These are phyloP conservation scores for Pionites leucogaster DNA, from an alignment of 2,113 vertebrate genomes.

Conservation along the genomic window DNA sequence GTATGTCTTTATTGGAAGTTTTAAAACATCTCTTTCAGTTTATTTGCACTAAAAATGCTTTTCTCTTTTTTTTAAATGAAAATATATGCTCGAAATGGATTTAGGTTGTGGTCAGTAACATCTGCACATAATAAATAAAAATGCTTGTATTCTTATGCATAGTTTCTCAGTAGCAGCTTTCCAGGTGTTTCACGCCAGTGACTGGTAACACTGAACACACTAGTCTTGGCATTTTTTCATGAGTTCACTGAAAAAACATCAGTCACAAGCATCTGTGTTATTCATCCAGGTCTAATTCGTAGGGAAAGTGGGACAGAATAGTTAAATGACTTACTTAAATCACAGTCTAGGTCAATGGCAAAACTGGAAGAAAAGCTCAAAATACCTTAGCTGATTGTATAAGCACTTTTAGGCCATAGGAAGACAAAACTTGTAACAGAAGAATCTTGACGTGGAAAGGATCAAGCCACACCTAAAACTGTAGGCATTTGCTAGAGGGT, in stretches of 20 bases:
- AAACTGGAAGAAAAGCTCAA: background rate
- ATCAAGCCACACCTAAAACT: background rate
- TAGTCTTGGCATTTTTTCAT: background rate
- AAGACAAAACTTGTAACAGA: background rate
- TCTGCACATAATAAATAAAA: background rate
- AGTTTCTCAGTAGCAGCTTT: background rate
- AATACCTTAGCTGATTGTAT: background rate
- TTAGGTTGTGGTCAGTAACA: background rate
- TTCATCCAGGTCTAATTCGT: background rate
- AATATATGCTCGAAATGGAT: background rate
- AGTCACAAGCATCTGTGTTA: background rate
- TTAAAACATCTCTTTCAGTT: background rate
- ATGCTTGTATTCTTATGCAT: background rate
- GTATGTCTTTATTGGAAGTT: background rate
- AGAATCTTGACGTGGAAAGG: background rate
- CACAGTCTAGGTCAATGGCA: background rate
- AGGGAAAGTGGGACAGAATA: background rate
- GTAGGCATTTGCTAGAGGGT: background rate
- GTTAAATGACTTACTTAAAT: background rate
- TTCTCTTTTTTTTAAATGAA: background rate
- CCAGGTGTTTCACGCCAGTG: background rate
- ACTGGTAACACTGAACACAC: background rate
- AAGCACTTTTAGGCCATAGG: accelerated
- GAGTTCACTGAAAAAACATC: background rate
- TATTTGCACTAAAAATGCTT: background rate